Evolutionary conservation across 2,797 vertebrate genomes (phyloP).

Genomic region (Ibycter americanus): DNA sequence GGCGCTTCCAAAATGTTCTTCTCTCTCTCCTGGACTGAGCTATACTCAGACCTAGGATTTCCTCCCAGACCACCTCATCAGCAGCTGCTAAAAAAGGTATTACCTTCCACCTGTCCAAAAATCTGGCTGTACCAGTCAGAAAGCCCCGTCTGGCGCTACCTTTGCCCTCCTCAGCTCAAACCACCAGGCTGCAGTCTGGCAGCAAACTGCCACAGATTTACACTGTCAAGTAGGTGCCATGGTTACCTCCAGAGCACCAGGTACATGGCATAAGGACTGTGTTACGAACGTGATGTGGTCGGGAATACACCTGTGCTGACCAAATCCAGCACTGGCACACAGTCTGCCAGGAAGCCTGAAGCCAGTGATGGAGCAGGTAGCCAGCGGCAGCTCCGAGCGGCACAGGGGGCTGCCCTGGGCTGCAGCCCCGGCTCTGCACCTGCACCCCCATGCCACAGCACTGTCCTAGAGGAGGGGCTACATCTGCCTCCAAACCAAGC

Average conservation of each 20-base stretch:
- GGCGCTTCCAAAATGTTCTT: neutral
- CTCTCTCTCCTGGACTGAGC: neutral
- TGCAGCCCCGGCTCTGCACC: neutral
- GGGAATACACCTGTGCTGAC: neutral
- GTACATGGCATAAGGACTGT: neutral
- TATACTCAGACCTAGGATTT: neutral
- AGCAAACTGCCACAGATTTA: neutral
- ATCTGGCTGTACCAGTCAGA: neutral
- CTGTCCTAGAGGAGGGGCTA: neutral
- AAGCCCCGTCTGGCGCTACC: neutral
- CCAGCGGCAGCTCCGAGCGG: neutral
- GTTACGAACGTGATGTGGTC: accelerated
- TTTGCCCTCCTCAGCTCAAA: neutral
- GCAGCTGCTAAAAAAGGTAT: neutral
- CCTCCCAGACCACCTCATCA: neutral
- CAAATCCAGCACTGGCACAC: neutral
- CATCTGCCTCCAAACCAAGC: neutral
- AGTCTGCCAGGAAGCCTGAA: neutral
- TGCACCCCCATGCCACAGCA: accelerated
- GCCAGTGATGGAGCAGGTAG: neutral
- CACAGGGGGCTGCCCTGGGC: neutral
- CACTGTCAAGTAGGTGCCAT: accelerated
- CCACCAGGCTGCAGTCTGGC: neutral
- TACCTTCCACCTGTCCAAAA: neutral
- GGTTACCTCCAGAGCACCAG: neutral